Base-by-base conservation (phyloP, 2,113 vertebrate species). In the Emydura subglobosa region DNA sequence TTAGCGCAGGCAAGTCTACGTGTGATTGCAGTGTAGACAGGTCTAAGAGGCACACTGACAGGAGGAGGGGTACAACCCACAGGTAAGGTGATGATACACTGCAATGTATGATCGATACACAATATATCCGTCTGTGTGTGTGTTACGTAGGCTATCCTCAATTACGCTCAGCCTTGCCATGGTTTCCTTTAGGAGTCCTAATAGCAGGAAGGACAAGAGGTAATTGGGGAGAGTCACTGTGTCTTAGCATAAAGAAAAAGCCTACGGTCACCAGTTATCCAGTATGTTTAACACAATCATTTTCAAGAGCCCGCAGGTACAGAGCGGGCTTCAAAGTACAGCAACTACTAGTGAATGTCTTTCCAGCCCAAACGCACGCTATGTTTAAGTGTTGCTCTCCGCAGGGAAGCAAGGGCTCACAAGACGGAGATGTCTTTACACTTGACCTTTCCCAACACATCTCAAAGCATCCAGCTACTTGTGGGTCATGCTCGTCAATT, bases 381-480 rank as follows among this genome's bases (percentile, higher is more conserved):
- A 83, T 57, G 1, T 0, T 29, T 7, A 34, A 82, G 12, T 44
- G 6, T 1, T 0, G 0, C 54, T 89, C 55, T 91, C 31, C 79
- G 22, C 9, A 44, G 27, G 55, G 89, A 17, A 86, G 44, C 39
- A 76, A 89, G 27, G 19, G 55, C 17, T 10, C 29, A 85, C 79
- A 49, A 85, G 57, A 29, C 4, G 88, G 19, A 68, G 12, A 84
- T 85, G 89, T 76, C 47, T 91, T 51, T 55, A 42, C 5, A 78
- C 42, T 82, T 27, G 19, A 4, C 42, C 87, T 83, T 19, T 83
- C 59, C 44, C 34, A 90, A 84, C 21, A 25, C 44, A 50, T 94
- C 76, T 90, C 44, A 92, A 93, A 94, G 88, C 83, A 83, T 90
- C 59, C 50, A 92, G 87, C 55, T 85, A 51, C 68, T 94, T 83